Evolutionary conservation across 2,113 vertebrate species (phyloP).

Genomic region (Galbula dea): DNA sequence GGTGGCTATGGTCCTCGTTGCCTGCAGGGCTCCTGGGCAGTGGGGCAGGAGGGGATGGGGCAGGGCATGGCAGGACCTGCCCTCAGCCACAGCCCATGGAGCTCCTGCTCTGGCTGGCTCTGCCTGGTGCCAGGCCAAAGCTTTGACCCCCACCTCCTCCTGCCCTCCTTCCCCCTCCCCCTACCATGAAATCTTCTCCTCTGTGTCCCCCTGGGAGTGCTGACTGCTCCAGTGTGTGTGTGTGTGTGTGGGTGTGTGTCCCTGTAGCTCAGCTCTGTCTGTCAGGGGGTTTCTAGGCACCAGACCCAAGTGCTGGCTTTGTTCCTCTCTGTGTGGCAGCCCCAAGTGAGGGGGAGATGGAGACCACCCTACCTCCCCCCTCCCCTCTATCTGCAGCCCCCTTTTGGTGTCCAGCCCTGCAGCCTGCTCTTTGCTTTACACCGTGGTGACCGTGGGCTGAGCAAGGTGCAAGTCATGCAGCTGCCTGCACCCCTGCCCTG

Average conservation of each 20-base stretch:
- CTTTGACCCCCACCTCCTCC: neutral
- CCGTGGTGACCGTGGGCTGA: neutral
- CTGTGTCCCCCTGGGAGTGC: neutral
- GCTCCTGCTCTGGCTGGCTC: neutral
- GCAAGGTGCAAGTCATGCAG: neutral
- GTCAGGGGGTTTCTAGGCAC: neutral
- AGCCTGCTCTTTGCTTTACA: neutral
- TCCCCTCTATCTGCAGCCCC: neutral
- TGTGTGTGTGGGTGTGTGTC: neutral
- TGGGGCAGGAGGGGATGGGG: neutral
- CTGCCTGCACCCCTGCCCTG: neutral
- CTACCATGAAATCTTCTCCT: too few species aligned
- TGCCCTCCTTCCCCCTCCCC: neutral
- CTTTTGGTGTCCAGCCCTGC: neutral
- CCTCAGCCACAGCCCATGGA: neutral
- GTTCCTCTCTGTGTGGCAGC: neutral
- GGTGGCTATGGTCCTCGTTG: neutral
- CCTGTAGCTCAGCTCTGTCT: constrained; percentile 28
- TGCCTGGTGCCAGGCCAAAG: neutral
- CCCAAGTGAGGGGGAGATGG: neutral
- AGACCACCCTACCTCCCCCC: too few species aligned
- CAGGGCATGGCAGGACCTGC: constrained; percentile 1
- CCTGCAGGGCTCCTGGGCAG: neutral
- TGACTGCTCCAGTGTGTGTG: neutral
- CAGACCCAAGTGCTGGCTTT: constrained; percentile 19